phyloP scores from a whole-genome alignment of 2,113 vertebrate species.

The Sclerurus mexicanus region DNA sequence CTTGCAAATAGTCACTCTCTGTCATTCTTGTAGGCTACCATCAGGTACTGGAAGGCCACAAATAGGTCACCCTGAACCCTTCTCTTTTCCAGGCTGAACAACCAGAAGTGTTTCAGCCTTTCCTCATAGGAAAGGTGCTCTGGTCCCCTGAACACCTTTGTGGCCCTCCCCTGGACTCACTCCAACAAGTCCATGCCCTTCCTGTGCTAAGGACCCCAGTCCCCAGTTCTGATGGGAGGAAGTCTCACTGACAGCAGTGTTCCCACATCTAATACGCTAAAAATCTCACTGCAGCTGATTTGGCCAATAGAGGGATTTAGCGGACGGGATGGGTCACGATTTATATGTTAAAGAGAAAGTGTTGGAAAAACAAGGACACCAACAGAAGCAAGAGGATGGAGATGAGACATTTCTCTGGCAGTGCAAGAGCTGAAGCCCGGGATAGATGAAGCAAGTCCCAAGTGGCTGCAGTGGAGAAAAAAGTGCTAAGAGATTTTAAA shows the following conservation, averaged over 20 bases:
- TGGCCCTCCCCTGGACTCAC: not conserved
- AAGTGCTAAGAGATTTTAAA: not conserved
- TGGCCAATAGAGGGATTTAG: not conserved
- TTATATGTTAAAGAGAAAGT: not conserved
- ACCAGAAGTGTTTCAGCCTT: not conserved
- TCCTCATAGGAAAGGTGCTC: not conserved
- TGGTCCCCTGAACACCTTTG: not conserved
- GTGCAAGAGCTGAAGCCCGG: fast-evolving
- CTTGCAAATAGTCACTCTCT: not conserved
- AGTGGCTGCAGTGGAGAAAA: not conserved
- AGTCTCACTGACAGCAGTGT: not conserved
- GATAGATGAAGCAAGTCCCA: not conserved
- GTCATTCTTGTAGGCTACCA: not conserved
- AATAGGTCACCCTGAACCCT: not conserved
- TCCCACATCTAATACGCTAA: not conserved
- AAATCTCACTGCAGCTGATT: not conserved
- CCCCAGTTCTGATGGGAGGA: not conserved
- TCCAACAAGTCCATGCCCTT: not conserved
- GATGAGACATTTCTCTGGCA: not conserved
- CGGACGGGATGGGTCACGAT: not conserved
- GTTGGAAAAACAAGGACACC: not conserved
- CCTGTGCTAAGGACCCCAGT: not conserved
- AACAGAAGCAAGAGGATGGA: not conserved
- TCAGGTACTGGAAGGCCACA: too few relatives aligned
- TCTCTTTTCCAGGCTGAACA: not conserved